phyloP scores from a whole-genome alignment of 2,797 vertebrate genomes.

The Melanotaenia parkinsoni region DNA sequence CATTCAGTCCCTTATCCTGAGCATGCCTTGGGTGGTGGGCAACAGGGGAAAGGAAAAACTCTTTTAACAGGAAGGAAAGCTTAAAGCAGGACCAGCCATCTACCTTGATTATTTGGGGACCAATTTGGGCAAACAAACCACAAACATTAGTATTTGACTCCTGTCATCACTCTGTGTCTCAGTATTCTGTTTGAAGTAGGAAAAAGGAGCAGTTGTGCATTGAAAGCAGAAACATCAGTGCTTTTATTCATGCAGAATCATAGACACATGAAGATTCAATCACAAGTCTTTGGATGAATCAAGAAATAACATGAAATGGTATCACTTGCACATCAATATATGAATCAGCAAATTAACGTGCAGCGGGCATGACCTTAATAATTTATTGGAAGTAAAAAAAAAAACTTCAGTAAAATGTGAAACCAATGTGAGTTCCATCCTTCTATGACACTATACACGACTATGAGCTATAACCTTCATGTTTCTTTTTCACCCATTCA shows the following conservation, averaged over 20 bases:
- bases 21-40: too few relatives aligned
- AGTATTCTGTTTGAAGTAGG: conserved; percentile 75
- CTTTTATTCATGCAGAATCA: conserved; percentile 64
- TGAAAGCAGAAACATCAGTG: conserved; percentile 48
- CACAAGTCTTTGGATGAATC: conserved; percentile 13
- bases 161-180: conserved; percentile 41
- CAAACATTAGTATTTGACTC: conserved; percentile 64
- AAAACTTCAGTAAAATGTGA: neutral
- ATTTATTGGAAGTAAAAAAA: neutral
- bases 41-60: too few relatives aligned
- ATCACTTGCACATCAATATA: neutral
- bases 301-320: conserved; percentile 1
- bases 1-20: too few relatives aligned
- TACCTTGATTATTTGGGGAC: too few relatives aligned
- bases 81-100: too few relatives aligned
- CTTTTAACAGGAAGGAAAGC: too few relatives aligned
- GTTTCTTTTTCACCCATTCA: neutral
- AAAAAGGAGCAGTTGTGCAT: conserved; percentile 62
- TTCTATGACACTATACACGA: conserved; percentile 1
- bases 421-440: neutral
- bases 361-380: neutral
- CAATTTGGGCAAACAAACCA: conserved; percentile 47
- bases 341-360: neutral
- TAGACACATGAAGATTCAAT: conserved; percentile 30
- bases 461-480: conserved; percentile 3